Base-by-base conservation (phyloP, 1,140 invertebrate species). In the Meloidogyne chitwoodi region DNA sequence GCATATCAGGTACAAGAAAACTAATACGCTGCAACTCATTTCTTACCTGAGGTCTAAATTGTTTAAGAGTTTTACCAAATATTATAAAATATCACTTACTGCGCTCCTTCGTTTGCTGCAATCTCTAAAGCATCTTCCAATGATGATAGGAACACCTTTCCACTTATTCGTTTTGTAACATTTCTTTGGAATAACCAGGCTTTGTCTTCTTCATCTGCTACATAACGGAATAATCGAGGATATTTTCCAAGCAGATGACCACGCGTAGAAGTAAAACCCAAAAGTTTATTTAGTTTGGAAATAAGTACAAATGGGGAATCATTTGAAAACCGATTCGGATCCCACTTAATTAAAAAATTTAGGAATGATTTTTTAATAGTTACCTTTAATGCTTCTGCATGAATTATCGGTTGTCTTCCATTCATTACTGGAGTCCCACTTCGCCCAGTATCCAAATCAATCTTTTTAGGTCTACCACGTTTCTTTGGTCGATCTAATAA, bases 231-330 rank as follows among this genome's bases (percentile, higher is more conserved):
- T 4, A 81, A 67, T n/a, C 81, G 77, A 29, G 81, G 77, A 72
- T 83, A 79, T 44, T 83, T 83, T 19, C 68, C 68, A 65, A 83
- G 84, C 27, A 81, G 62, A 63, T 84, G 81, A 38, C 82, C 83
- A 8, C 31, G 31, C n/a, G 31, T 27, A n/a, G 56, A 77, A 19
- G 19, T 34, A 27, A 68, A 81, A 11, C 71, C 71, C 8, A 73
- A 38, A 10, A 81, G 44, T 31, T 83, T 83, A 38, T 82, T 83
- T 8, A 80, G 80, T 71, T 83, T 83, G 19, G 81, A 84, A 22
- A 72, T 81, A 2, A 83, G 62, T 31, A 83, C 74, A 70, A 83
- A 83, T 22, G 67, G 38, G 5, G 82, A 64, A n/a, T 80, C 78
- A 34, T n/a, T 63, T 8, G 67, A 31, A 22, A 83, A 67, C 6